A percentile compares a stretch with the other conserved stretches of the same genome.
These are phyloP conservation scores for Pristionchus arcanus DNA, from an alignment of 2,888 invertebrate genomes.

Conservation along the genomic window DNA sequence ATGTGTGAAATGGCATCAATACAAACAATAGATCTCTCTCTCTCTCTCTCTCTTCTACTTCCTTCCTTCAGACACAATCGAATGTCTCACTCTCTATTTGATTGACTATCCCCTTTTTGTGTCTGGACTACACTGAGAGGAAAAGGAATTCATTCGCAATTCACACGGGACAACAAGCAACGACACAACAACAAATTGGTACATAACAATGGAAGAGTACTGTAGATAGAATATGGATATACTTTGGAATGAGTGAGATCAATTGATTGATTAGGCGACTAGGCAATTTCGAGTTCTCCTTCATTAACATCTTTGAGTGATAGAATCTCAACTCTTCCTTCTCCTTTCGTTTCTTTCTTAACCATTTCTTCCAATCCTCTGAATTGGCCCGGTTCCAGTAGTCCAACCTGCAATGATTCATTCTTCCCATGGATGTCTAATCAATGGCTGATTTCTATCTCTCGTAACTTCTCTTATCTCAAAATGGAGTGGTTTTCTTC, in stretches of 20 bases:
- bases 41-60: neutral
- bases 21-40: slow-evolving; percentile 19
- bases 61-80: slow-evolving; percentile 5
- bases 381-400: slow-evolving; percentile 95
- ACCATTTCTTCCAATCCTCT: slow-evolving; percentile 91
- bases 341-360: slow-evolving; percentile 89
- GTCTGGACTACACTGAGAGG: neutral
- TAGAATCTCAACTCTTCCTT: slow-evolving; percentile 91
- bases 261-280: slow-evolving; percentile 54
- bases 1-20: slow-evolving; percentile 26
- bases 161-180: slow-evolving; percentile 33
- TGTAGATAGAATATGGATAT: neutral
- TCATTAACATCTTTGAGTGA: slow-evolving; percentile 90
- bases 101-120: slow-evolving; percentile 36
- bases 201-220: slow-evolving; percentile 14
- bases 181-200: slow-evolving; percentile 3
- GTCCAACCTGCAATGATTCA: slow-evolving; percentile 81
- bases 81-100: slow-evolving; percentile 29
- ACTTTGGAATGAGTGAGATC: slow-evolving; percentile 11
- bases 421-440: slow-evolving; percentile 1
- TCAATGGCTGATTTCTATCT: neutral
- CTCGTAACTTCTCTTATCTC: neutral
- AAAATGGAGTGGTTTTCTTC: neutral
- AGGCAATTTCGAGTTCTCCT: slow-evolving; percentile 75
- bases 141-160: slow-evolving; percentile 12